Conservation (phyloP, 2,113 vertebrate genomes). For the Proteles cristata region DNA sequence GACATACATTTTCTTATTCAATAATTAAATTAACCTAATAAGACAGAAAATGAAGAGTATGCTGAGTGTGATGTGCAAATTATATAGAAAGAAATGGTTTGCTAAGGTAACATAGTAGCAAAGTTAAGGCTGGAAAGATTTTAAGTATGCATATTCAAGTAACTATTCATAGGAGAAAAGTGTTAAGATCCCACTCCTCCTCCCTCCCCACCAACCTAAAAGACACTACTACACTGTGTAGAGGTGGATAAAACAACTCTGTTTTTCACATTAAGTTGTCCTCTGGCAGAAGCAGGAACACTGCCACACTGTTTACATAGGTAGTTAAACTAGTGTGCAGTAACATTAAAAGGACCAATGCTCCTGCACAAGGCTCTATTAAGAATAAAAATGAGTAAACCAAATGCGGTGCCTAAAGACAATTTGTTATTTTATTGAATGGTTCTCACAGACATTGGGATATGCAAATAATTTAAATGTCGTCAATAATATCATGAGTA, state of each 20-base stretch:
- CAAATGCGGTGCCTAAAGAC: conserved; percentile 71
- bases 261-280: conserved; percentile 54
- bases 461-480: conserved; percentile 66
- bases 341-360: conserved; percentile 48
- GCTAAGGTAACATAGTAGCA: neutral
- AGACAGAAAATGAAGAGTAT: neutral
- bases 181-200: neutral
- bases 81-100: conserved; percentile 47
- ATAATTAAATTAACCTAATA: conserved; percentile 21
- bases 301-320: conserved; percentile 14
- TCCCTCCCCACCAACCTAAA: neutral
- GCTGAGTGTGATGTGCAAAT: conserved; percentile 40
- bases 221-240: conserved; percentile 2
- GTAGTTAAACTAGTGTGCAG: conserved; percentile 48
- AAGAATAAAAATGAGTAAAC: conserved; percentile 68
- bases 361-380: conserved; percentile 34
- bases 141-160: conserved; percentile 5
- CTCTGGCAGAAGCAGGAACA: conserved; percentile 52
- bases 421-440: conserved; percentile 75
- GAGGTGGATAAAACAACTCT: conserved; percentile 7
- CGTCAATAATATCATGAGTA: conserved; percentile 47
- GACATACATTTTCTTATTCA: neutral
- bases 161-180: neutral
- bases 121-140: neutral
- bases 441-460: conserved; percentile 61